Evolutionary conservation across 2,113 vertebrate species (phyloP).

Genomic region (Perca schrenkii): DNA sequence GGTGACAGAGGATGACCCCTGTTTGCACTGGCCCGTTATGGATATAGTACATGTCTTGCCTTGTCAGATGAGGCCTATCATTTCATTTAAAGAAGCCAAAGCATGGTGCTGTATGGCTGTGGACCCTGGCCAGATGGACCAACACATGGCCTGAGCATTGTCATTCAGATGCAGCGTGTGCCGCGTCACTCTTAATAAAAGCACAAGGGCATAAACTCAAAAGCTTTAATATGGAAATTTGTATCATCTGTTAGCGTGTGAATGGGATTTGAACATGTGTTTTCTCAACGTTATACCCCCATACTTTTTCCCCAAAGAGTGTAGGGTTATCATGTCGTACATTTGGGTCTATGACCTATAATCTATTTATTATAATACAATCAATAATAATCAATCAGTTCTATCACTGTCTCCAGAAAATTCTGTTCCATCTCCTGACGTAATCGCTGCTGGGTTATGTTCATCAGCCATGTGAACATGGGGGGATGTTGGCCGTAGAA

Average conservation of each 20-base stretch:
- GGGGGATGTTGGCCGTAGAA: not conserved
- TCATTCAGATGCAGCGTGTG: conserved; percentile 76
- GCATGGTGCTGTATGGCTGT: conserved; percentile 5
- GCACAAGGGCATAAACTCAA: conserved; percentile 48
- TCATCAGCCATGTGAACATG: not conserved
- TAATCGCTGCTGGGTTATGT: not conserved
- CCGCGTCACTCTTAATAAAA: conserved; percentile 51
- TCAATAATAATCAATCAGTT: too few species aligned
- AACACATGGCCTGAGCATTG: conserved; percentile 75
- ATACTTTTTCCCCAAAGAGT: not conserved
- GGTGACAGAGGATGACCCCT: conserved; percentile 39
- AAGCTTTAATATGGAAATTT: conserved; percentile 38
- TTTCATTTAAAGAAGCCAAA: conserved; percentile 52
- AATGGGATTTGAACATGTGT: conserved; percentile 27
- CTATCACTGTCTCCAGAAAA: not conserved
- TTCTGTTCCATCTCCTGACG: not conserved
- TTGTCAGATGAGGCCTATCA: conserved; percentile 47
- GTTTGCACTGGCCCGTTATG: conserved; percentile 47
- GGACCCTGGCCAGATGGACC: conserved; percentile 65
- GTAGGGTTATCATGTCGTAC: not conserved
- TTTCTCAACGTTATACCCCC: not conserved
- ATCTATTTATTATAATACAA: too few species aligned
- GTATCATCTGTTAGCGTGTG: conserved; percentile 51
- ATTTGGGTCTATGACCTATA: not conserved
- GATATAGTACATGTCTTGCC: conserved; percentile 7